Evolutionary conservation across 64 coral and sea anemone species (phyloP), one percentile per base, ranked within the genome.

Genomic region (Platygyra sinensis): DNA sequence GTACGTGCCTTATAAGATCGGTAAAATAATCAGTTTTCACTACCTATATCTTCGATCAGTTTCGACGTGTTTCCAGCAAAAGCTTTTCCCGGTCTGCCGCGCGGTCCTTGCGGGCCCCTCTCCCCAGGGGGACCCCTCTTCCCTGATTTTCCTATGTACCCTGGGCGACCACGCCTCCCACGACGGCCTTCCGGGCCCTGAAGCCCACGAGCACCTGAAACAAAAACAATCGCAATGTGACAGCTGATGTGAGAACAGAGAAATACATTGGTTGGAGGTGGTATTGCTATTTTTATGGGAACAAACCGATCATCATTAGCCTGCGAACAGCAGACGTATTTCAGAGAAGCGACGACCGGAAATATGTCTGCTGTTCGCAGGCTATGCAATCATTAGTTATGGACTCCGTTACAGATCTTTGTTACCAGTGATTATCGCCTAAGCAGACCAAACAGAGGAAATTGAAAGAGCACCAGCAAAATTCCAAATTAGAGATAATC

Each of bases 51-150:
- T 42, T 92, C 89, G 1, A 96, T 72, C 11, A 96, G 49, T 25
- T 59, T 80, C 11, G 94, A 96, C 6, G 28, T 96, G 30, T 96
- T 96, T 25, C 94, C 94, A 5, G 89, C 49, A 77, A 96, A 89
- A 52, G 78, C 84, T 78, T 73, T 96, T 77, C 94, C 94, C 19
- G 89, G 78, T 60, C 15, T 61, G 8, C 94, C 94, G 79, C 62
- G 72, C 0, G 61, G 86, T 57, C 94, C 94, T 72, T 69, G 72
- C 27, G 72, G 86, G 50, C 94, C 94, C 4, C 52, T 50, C 22
- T 77, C 20, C 2, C 94, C 94, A 31, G 79, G 62, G 6, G 79
- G 79, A 7, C 94, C 94, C 54, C 72, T 77, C 55, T 88, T 88
- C 10, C 94, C 94, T 8, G 86, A 19, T 38, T 52, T 86, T 46